Conservation (phyloP, 2,888 invertebrate genomes). For the Diarsia brunnea region DNA sequence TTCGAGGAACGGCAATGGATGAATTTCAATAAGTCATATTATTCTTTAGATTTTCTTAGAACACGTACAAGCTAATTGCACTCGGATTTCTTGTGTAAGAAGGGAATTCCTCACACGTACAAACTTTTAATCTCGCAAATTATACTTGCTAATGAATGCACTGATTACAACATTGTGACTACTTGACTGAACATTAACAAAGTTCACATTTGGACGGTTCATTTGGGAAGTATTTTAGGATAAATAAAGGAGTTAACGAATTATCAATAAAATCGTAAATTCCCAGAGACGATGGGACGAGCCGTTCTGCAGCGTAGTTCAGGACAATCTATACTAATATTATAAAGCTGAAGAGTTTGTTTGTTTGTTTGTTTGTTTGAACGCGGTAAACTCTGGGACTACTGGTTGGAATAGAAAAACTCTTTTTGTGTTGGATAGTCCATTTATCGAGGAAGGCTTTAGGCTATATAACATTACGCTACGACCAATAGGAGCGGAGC, state of each 20-base stretch:
- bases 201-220: neutral
- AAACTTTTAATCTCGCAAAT: constrained; percentile 24
- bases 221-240: neutral
- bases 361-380: no score
- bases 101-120: constrained; percentile 31
- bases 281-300: neutral
- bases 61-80: constrained; percentile 16
- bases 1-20: constrained; percentile 13
- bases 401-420: no score
- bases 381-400: no score
- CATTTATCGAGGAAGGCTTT: no score
- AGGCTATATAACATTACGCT: no score
- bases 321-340: no score
- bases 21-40: constrained; percentile 35
- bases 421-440: no score
- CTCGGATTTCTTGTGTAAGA: constrained; percentile 13
- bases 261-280: neutral
- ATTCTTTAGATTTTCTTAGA: constrained; percentile 24
- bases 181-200: neutral
- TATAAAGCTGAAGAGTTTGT: no score
- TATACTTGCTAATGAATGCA: constrained; percentile 5
- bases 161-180: constrained; percentile 29
- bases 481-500: no score
- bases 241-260: neutral
- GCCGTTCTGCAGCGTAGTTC: no score